These are phyloP conservation scores for Girardinichthys multiradiatus DNA, from an alignment of 2,113 vertebrate species.

Conservation along the genomic window DNA sequence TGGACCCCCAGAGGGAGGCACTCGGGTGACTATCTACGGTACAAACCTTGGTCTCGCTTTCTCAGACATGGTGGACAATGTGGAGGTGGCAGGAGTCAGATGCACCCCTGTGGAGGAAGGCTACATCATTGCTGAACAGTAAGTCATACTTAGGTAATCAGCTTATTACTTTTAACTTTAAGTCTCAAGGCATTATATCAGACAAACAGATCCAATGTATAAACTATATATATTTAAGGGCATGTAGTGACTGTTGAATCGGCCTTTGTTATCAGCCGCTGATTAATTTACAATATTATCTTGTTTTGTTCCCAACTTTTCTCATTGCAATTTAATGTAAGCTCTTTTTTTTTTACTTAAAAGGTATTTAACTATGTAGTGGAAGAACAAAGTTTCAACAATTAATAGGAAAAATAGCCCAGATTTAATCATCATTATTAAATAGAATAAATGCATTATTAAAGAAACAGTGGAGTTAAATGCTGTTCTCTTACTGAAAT, in stretches of 20 bases:
- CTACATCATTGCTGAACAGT: slow-evolving; percentile 97
- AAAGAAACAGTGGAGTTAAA: not conserved
- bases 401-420: not conserved
- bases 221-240: too few species aligned
- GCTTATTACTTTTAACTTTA: not conserved
- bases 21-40: slow-evolving; percentile 92
- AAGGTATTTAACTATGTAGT: not conserved
- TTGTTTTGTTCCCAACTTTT: not conserved
- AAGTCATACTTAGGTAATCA: slow-evolving; percentile 70
- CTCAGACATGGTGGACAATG: slow-evolving; percentile 90
- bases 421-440: not conserved
- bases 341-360: not conserved
- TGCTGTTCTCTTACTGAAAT: not conserved
- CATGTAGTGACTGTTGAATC: too few species aligned
- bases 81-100: slow-evolving; percentile 92
- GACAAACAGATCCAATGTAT: too few species aligned
- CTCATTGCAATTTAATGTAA: not conserved
- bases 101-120: slow-evolving; percentile 90
- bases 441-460: not conserved
- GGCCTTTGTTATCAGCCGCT: too few species aligned
- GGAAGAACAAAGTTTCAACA: not conserved
- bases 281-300: too few species aligned
- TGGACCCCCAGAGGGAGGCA: slow-evolving; percentile 95
- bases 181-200: not conserved
- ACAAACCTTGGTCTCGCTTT: slow-evolving; percentile 96